Conservation (phyloP, 2,113 vertebrate genomes). For the Rhea pennata region DNA sequence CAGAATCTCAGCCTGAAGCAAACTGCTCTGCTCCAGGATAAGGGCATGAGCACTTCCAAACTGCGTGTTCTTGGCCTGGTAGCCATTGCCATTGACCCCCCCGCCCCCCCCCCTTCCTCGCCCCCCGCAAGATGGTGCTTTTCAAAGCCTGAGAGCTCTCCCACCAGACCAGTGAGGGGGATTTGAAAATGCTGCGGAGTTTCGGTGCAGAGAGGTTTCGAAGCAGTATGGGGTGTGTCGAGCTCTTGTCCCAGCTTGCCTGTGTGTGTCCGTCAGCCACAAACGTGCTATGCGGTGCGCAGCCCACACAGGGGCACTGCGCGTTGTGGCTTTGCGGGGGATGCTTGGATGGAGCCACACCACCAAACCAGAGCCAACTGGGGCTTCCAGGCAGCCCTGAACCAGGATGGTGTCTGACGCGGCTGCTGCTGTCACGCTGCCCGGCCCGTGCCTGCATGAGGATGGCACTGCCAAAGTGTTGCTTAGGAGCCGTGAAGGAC, state of each 20-base stretch:
- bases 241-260: background rate
- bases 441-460: background rate
- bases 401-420: background rate
- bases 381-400: background rate
- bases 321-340: background rate
- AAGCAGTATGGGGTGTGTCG: background rate
- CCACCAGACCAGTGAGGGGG: background rate
- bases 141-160: background rate
- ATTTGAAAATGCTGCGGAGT: background rate
- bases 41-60: background rate
- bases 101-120: no score
- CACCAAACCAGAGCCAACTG: background rate
- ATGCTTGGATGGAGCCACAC: background rate
- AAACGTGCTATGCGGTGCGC: background rate
- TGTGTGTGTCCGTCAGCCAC: background rate
- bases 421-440: background rate
- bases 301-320: constrained; percentile 70
- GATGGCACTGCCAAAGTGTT: background rate
- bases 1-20: background rate
- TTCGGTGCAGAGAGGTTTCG: background rate
- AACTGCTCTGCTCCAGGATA: background rate
- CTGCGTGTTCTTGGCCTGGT: no score
- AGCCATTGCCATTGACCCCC: no score
- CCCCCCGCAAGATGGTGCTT: background rate
- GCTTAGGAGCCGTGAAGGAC: fast-evolving